phyloP scores from a whole-genome alignment of 2,797 vertebrate genomes.

The Buceros bicornis region DNA sequence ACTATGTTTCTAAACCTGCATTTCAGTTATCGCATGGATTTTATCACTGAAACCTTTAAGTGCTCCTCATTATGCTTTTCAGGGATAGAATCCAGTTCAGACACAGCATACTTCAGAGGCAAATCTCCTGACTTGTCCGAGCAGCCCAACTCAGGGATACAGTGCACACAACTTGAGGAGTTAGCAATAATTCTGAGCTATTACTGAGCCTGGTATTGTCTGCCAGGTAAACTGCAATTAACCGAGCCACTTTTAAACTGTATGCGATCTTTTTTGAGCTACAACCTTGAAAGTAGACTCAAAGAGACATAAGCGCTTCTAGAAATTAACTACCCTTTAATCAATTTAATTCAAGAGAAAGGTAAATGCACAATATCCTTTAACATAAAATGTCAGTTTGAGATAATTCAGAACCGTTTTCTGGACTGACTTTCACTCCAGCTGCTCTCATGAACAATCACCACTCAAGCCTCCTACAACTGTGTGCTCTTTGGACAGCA shows the following conservation, averaged over 20 bases:
- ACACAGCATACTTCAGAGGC: neutral
- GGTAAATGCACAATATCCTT: neutral
- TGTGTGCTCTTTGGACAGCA: neutral
- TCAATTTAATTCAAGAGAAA: neutral
- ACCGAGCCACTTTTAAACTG: neutral
- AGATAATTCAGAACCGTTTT: neutral
- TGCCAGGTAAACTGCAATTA: neutral
- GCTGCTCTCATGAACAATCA: constrained; percentile 27
- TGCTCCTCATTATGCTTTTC: neutral
- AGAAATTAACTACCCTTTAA: neutral
- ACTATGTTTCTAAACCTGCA: neutral
- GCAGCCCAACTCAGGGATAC: neutral
- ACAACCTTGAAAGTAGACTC: neutral
- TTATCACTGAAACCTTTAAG: neutral
- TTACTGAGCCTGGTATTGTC: neutral
- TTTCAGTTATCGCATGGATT: neutral
- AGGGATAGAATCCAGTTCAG: neutral
- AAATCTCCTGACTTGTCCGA: neutral
- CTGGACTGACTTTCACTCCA: constrained; percentile 18
- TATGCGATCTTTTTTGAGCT: neutral
- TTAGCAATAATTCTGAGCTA: neutral
- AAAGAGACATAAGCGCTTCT: neutral
- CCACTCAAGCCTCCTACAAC: neutral
- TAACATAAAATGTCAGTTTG: neutral
- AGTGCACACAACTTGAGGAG: neutral